Evolutionary conservation across 2,113 vertebrate species (phyloP).

Genomic region (Scartelaos histophorus): DNA sequence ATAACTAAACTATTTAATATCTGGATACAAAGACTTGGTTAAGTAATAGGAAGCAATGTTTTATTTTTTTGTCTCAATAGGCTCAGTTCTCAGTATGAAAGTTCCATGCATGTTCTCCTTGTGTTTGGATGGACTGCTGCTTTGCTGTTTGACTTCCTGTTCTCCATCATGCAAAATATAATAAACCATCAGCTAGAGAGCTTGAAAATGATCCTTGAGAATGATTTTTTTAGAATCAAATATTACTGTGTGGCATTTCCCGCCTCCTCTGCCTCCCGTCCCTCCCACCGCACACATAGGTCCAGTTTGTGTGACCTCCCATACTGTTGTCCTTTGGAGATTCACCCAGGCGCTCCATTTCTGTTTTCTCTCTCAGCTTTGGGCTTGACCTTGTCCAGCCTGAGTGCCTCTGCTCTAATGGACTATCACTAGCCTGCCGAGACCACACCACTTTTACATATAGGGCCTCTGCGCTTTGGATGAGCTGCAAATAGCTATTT

Average conservation of each 20-base stretch:
- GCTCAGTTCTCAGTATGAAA: background rate
- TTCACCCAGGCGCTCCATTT: background rate
- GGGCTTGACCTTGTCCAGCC: constrained; percentile 25
- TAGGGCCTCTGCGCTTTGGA: constrained; percentile 15
- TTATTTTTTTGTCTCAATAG: too few species aligned
- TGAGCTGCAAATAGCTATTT: constrained; percentile 38
- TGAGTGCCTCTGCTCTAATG: constrained; percentile 22
- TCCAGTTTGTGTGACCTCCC: background rate
- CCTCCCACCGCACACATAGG: too few species aligned
- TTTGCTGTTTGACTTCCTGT: background rate
- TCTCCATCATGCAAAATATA: too few species aligned
- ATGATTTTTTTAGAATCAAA: too few species aligned
- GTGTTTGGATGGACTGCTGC: background rate
- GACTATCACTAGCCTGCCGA: constrained; percentile 39
- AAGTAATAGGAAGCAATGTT: too few species aligned
- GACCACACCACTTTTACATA: constrained; percentile 12
- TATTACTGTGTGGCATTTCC: too few species aligned
- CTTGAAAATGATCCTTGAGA: too few species aligned
- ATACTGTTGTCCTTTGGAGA: background rate
- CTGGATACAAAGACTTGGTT: too few species aligned
- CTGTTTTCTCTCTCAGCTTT: background rate
- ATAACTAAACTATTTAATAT: too few species aligned
- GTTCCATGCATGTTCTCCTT: background rate
- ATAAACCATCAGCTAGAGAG: too few species aligned
- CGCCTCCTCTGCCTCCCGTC: too few species aligned